phyloP scores from a whole-genome alignment of 1,140 invertebrate species.

The Mesaphorura yosii region DNA sequence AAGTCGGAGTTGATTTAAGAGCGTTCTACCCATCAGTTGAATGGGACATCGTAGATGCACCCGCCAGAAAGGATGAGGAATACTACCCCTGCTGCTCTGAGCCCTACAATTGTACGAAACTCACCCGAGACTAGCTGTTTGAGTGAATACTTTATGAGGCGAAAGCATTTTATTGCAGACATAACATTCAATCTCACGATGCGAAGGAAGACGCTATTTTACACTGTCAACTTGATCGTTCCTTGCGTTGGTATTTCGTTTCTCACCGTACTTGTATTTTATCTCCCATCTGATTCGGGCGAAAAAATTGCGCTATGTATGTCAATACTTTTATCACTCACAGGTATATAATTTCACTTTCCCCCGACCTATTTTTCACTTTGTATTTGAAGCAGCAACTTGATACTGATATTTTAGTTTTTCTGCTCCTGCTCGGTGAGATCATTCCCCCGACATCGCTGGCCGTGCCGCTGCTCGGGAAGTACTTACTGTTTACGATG shows the following conservation, averaged over 20 bases:
- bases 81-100: slow-evolving; percentile 18
- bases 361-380: no score
- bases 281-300: slow-evolving; percentile 86
- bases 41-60: slow-evolving; percentile 87
- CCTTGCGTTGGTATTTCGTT: slow-evolving; percentile 85
- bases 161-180: no score
- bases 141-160: no score
- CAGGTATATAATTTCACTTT: no score
- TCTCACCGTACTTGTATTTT: slow-evolving; percentile 88
- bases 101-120: no score
- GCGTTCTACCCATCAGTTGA: slow-evolving; percentile 89
- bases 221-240: slow-evolving; percentile 82
- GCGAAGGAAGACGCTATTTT: slow-evolving; percentile 79
- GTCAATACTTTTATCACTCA: slow-evolving; percentile 93
- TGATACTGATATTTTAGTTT: no score
- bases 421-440: slow-evolving; percentile 91
- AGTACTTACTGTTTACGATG: slow-evolving; percentile 95
- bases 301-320: slow-evolving; percentile 92
- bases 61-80: slow-evolving; percentile 75
- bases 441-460: slow-evolving; percentile 97
- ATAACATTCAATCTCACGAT: slow-evolving; percentile 94
- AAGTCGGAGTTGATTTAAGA: slow-evolving; percentile 72
- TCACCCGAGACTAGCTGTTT: no score
- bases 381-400: no score
- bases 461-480: slow-evolving; percentile 91